A percentile compares a stretch with the other conserved stretches of the same genome.
phyloP scores from a whole-genome alignment of 2,797 vertebrate species.

The Halcyon smyrnensis region DNA sequence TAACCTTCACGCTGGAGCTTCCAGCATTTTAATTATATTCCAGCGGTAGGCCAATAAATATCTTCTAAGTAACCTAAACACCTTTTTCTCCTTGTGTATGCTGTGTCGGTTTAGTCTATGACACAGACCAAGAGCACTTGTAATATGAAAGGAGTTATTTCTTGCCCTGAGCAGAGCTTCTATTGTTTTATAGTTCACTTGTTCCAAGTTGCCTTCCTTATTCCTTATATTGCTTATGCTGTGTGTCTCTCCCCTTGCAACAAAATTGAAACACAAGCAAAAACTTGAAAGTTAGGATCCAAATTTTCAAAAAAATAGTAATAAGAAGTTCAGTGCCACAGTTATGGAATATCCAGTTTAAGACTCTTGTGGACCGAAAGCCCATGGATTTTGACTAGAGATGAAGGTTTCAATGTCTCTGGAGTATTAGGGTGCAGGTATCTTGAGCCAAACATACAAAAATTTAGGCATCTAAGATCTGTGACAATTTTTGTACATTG shows the following conservation, averaged over 20 bases:
- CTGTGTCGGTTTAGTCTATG: not conserved
- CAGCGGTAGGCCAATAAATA: not conserved
- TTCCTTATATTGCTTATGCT: not conserved
- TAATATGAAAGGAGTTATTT: not conserved
- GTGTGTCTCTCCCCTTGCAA: not conserved
- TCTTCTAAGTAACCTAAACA: not conserved
- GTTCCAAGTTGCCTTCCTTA: not conserved
- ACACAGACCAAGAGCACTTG: not conserved
- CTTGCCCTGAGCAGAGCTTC: not conserved
- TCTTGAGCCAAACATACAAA: not conserved
- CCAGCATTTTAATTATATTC: not conserved
- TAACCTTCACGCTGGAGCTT: not conserved
- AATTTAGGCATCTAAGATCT: not conserved
- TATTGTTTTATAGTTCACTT: not conserved
- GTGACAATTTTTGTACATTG: not conserved
- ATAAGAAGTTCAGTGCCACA: not conserved
- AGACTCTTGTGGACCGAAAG: accelerated
- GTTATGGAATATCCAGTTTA: not conserved
- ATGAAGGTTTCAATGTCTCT: not conserved
- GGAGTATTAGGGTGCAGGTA: not conserved
- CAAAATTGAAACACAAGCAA: not conserved
- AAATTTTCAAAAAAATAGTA: not conserved
- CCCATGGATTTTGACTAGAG: not conserved
- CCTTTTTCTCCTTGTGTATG: not conserved
- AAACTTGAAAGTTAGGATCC: not conserved